phyloP scores from a whole-genome alignment of 2,113 vertebrate genomes.

The Atractosteus spatula region DNA sequence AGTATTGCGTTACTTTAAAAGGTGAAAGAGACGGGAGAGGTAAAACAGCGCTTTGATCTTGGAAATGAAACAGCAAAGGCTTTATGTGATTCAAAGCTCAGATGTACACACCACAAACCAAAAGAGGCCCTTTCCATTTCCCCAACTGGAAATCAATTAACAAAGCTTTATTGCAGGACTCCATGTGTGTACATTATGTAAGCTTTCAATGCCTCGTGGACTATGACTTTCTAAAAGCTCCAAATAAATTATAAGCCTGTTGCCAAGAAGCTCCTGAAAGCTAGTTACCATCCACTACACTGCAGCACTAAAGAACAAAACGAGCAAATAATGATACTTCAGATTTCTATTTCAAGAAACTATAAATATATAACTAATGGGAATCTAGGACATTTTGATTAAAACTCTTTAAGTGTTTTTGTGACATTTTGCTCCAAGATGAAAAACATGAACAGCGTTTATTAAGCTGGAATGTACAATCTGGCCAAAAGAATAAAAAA shows the following conservation, averaged over 20 bases:
- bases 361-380: neutral
- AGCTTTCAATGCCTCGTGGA: conserved; percentile 5
- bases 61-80: conserved; percentile 8
- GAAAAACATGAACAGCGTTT: neutral
- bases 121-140: no score
- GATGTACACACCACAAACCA: neutral
- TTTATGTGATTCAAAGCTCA: conserved; percentile 3
- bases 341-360: neutral
- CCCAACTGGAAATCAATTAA: conserved; percentile 1
- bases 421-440: neutral
- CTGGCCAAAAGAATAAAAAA: no score
- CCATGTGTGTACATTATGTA: conserved; percentile 5
- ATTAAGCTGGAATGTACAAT: neutral
- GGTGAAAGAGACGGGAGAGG: neutral
- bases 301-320: neutral
- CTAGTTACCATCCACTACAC: neutral
- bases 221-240: conserved; percentile 3
- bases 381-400: neutral
- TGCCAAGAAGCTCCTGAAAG: neutral
- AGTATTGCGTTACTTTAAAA: conserved; percentile 15
- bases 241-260: neutral
- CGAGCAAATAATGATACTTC: neutral
- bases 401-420: neutral
- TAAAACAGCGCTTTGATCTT: conserved; percentile 17
- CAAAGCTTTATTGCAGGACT: neutral